Percentiles rank a stretch among this genome's conserved stretches.
Conservation (phyloP, 2,888 invertebrate genomes). For the Ichneumon xanthorius region DNA sequence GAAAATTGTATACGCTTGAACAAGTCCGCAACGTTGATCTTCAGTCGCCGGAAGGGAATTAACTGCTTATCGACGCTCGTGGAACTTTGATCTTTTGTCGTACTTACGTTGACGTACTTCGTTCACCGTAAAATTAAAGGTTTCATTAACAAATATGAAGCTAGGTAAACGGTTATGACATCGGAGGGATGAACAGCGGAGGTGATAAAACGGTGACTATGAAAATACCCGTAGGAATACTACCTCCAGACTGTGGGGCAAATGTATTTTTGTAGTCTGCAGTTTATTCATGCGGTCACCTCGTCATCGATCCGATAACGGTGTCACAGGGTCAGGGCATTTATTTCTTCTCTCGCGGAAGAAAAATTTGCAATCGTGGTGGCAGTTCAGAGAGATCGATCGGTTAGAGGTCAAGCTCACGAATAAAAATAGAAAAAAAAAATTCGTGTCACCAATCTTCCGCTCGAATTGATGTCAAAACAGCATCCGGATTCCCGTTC, state of each 20-base stretch:
- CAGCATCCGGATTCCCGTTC: no score
- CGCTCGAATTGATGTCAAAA: no score
- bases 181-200: neutral
- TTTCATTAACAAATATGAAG: slow-evolving; percentile 1
- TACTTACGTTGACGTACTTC: neutral
- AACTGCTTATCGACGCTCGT: slow-evolving; percentile 11
- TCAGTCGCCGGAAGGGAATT: slow-evolving; percentile 46
- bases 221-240: neutral
- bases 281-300: slow-evolving; percentile 6
- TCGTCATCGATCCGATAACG: slow-evolving; percentile 4
- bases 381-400: neutral
- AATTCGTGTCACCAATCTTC: no score
- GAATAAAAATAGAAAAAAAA: neutral
- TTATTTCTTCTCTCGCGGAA: neutral
- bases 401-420: neutral
- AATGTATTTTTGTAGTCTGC: slow-evolving; percentile 17
- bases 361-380: neutral
- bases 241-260: neutral
- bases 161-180: neutral
- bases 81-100: slow-evolving; percentile 3
- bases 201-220: slow-evolving; percentile 10
- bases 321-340: neutral
- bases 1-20: slow-evolving; percentile 27
- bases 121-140: neutral
- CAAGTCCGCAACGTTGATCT: slow-evolving; percentile 45